These are phyloP conservation scores for Nephrocerus scutellatus DNA, from an alignment of 2,888 invertebrate genomes.

Conservation along the genomic window DNA sequence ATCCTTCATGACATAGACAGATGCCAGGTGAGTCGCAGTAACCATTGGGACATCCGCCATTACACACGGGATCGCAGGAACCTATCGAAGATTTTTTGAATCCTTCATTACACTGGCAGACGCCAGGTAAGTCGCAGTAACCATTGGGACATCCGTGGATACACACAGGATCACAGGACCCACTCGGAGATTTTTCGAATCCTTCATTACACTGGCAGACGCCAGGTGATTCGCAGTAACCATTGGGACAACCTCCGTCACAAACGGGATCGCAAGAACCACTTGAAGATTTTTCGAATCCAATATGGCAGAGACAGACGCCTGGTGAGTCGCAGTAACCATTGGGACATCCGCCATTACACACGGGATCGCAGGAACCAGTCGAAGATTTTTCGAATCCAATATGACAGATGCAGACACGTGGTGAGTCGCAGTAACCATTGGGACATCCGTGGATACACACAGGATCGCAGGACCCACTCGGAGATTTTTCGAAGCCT, in stretches of 20 bases:
- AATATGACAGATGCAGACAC: slow-evolving; percentile 51
- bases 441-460: slow-evolving; percentile 38
- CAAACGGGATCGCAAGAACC: slow-evolving; percentile 22
- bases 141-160: slow-evolving; percentile 1
- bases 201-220: slow-evolving; percentile 62
- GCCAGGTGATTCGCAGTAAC: slow-evolving; percentile 60
- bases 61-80: slow-evolving; percentile 18
- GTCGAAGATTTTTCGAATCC: slow-evolving; percentile 45
- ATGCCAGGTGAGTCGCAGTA: slow-evolving; percentile 37
- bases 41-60: slow-evolving; percentile 29
- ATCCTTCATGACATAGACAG: slow-evolving; percentile 44
- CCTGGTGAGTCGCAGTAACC: slow-evolving; percentile 40
- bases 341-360: slow-evolving; percentile 28
- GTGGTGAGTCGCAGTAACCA: slow-evolving; percentile 53
- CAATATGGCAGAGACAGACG: slow-evolving; percentile 31
- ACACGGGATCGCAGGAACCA: slow-evolving; percentile 27
- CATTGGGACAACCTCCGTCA: slow-evolving; percentile 60
- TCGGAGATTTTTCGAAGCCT: slow-evolving; percentile 27
- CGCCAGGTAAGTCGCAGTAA: slow-evolving; percentile 42
- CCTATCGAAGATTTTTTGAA: no score
- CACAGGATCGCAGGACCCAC: slow-evolving; percentile 49
- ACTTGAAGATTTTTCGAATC: slow-evolving; percentile 12
- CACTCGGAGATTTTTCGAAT: slow-evolving; percentile 34
- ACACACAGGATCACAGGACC: slow-evolving; percentile 6
- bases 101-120: slow-evolving; percentile 49